Conservation (phyloP, 2,888 invertebrate species). For the Abrostola triplasia region DNA sequence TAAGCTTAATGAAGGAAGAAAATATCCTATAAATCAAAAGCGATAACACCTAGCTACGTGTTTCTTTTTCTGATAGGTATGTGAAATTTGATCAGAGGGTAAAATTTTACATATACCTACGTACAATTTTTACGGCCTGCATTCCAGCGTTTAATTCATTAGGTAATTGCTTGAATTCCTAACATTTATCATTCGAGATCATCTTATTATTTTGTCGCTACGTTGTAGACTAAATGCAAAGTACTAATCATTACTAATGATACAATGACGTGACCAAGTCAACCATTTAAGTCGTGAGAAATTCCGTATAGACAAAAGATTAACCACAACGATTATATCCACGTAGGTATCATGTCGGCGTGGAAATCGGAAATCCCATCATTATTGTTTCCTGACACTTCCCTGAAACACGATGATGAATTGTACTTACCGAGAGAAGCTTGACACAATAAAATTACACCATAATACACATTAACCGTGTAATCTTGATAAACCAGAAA, state of each 20-base stretch:
- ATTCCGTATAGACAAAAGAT: slow-evolving; percentile 74
- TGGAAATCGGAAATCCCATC: slow-evolving; percentile 85
- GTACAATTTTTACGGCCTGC: too few relatives aligned
- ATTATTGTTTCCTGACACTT: slow-evolving; percentile 79
- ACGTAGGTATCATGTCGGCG: slow-evolving; percentile 59
- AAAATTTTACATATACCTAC: too few relatives aligned
- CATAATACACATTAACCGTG: slow-evolving; percentile 70
- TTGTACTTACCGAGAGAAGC: slow-evolving; percentile 57
- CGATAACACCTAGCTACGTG: too few relatives aligned
- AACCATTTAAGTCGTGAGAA: slow-evolving; percentile 75
- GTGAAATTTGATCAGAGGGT: too few relatives aligned
- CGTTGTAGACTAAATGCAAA: slow-evolving; percentile 26
- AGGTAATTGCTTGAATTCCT: neutral
- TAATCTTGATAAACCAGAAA: slow-evolving; percentile 81
- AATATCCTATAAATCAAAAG: neutral
- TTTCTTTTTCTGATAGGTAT: too few relatives aligned
- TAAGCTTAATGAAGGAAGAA: neutral
- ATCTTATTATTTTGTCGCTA: slow-evolving; percentile 23
- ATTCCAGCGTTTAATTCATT: too few relatives aligned
- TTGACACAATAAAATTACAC: slow-evolving; percentile 74
- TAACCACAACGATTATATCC: slow-evolving; percentile 62
- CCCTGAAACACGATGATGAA: slow-evolving; percentile 68
- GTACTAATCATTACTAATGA: slow-evolving; percentile 56
- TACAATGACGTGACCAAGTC: slow-evolving; percentile 69
- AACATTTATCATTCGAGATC: slow-evolving; percentile 3